These are phyloP conservation scores for Haemorhous mexicanus DNA, from an alignment of 2,113 vertebrate genomes.

Conservation along the genomic window DNA sequence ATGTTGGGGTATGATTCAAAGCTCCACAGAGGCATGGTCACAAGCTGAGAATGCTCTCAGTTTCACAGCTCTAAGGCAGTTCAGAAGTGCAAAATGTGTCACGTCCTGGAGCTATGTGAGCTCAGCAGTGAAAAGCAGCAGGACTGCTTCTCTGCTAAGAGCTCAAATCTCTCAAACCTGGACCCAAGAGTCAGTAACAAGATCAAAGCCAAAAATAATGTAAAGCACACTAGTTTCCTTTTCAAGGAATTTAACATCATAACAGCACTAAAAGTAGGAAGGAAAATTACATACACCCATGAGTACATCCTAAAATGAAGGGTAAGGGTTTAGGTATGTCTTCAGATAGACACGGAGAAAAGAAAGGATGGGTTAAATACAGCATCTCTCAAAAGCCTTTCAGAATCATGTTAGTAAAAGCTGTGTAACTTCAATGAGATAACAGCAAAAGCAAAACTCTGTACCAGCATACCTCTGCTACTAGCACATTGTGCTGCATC, in stretches of 20 bases:
- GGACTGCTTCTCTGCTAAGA: not conserved
- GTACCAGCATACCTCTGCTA: slow-evolving; percentile 85
- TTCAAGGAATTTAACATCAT: not conserved
- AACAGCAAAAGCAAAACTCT: not conserved
- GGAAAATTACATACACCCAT: not conserved
- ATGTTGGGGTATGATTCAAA: not conserved
- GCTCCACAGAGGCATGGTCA: not conserved
- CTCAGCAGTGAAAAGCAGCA: not conserved
- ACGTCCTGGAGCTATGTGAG: not conserved
- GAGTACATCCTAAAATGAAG: not conserved
- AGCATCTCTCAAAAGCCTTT: not conserved
- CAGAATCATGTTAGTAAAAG: not conserved
- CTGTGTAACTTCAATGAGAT: not conserved
- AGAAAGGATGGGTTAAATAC: not conserved
- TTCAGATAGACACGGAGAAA: not conserved
- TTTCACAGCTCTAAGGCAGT: not conserved
- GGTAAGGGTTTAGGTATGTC: not conserved
- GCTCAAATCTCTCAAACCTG: not conserved
- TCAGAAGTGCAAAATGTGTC: fast-evolving
- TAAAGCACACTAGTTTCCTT: not conserved
- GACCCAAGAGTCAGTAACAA: not conserved
- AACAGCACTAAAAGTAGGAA: not conserved
- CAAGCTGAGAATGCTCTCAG: not conserved
- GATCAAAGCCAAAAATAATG: not conserved
- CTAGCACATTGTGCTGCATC: slow-evolving; percentile 97